Evolutionary conservation across 1,140 invertebrate species (phyloP).

Genomic region (Pogonomyrmex californicus): DNA sequence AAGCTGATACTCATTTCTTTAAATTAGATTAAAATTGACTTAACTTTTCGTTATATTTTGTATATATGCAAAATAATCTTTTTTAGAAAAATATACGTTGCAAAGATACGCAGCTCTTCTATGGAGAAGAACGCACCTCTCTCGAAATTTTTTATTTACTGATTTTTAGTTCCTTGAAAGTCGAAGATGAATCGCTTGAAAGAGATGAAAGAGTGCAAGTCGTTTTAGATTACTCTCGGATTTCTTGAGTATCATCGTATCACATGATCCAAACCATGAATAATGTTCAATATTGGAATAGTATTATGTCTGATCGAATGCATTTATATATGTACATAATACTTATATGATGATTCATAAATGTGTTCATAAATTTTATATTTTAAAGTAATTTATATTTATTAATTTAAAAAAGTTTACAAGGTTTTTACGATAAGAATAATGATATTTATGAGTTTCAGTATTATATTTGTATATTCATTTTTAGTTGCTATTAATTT

Average conservation of each 20-base stretch:
- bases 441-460: background rate
- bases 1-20: background rate
- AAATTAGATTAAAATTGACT: background rate
- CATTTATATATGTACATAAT: slow-evolving; percentile 24
- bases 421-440: background rate
- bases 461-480: background rate
- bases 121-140: background rate
- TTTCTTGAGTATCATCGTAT: slow-evolving; percentile 32
- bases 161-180: slow-evolving; percentile 14
- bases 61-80: background rate
- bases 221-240: slow-evolving; percentile 20
- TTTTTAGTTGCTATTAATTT: background rate
- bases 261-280: slow-evolving; percentile 18
- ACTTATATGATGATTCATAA: too few species aligned
- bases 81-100: background rate
- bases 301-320: background rate
- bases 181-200: background rate
- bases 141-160: background rate
- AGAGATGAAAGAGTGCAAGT: slow-evolving; percentile 14
- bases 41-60: slow-evolving; percentile 3
- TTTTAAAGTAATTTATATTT: background rate
- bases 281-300: slow-evolving; percentile 15
- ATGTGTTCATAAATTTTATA: slow-evolving; percentile 23
- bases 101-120: background rate
- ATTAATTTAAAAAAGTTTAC: slow-evolving; percentile 22